Base-by-base conservation (phyloP, 2,797 vertebrate species). In the Lophotriccus pileatus region DNA sequence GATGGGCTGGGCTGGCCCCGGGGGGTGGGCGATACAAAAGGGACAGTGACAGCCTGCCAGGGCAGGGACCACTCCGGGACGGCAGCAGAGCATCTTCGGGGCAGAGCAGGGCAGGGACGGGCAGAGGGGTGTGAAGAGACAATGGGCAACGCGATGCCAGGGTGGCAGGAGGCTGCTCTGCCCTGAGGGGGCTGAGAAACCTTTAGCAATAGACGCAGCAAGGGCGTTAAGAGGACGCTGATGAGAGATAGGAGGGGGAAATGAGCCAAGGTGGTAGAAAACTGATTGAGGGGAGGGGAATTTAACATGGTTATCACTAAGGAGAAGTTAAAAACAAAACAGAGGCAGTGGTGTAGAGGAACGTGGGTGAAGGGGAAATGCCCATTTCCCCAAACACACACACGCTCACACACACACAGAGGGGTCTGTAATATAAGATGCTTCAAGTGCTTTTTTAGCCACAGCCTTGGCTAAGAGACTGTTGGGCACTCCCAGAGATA, bases 1-100 rank as follows among this genome's bases (percentile, higher is more conserved):
- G 3, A 82, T 95, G 96, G 98, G 97, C 98, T 95, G 98, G 98
- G 98, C 98, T 97, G 98, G 98, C 49, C 50, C 2, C 3, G 22
- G 23, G 64, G 64, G 41, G 0, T 30, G 80, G 77, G 89, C 30
- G 4, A 43, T 96, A 97, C 96, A 97, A 97, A 97, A 97, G 97
- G 93, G 58, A 43, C 58, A 0, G 27, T 12, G 91, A 47, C 66
- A 76, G 92, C 67, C 78, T 81, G 87, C 28, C 43, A 52, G 86
- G 77, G 75, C 88, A 91, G 72, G 67, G 55, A 82, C 53, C 73
- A 14, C 12, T 44, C 30, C 0, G 20, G 67, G 89, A 79, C 36
- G 72, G 88, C 46, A 43, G 74, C 27, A 0, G 3, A 70, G 39
- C 41, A 30, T 47, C 77, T 60, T 3, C 8, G 34, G 62, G 73